phyloP scores from a whole-genome alignment of 1,140 invertebrate genomes.

The Apis mellifera region Amel_HAv3.1 CM009933.2:10311501-10312000 shows the following conservation, averaged over 20 bases:
- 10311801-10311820: not conserved
- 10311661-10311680: not conserved
- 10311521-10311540: too few species aligned
- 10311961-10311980: too few species aligned
- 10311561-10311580: not conserved
- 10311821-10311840: not conserved
- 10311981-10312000: too few species aligned
- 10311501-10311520: not conserved
- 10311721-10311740: conserved; percentile 11
- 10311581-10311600: too few species aligned
- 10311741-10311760: not conserved
- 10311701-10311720: too few species aligned
- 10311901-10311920: too few species aligned
- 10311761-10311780: not conserved
- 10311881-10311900: not conserved
- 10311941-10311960: too few species aligned
- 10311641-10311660: not conserved
- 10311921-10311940: too few species aligned
- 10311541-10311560: not conserved
- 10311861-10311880: not conserved
- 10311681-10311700: not conserved
- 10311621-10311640: not conserved
- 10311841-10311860: not conserved
- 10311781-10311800: not conserved
- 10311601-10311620: too few species aligned